A percentile compares a stretch with the other conserved stretches of the same genome.
Evolutionary conservation across 2,113 vertebrate genomes (phyloP).

Genomic region (Calyptomena viridis): DNA sequence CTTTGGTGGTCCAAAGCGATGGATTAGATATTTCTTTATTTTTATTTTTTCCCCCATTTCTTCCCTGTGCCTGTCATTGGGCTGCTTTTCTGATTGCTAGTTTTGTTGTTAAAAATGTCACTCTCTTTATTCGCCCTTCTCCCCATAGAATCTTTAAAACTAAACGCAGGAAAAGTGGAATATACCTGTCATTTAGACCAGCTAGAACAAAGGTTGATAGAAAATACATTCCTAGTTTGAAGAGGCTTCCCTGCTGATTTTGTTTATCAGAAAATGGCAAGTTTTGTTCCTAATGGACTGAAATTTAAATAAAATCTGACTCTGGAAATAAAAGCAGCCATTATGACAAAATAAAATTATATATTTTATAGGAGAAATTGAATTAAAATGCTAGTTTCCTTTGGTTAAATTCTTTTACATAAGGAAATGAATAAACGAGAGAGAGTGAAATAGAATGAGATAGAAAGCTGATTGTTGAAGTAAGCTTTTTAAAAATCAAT

Average conservation of each 20-base stretch:
- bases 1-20: conserved; percentile 80
- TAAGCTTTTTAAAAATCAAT: conserved; percentile 82
- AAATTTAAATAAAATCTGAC: conserved; percentile 95
- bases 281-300: conserved; percentile 92
- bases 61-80: conserved; percentile 77
- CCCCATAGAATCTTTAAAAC: conserved; percentile 81
- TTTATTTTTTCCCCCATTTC: conserved; percentile 57
- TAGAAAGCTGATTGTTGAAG: conserved; percentile 77
- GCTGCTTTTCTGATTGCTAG: conserved; percentile 81
- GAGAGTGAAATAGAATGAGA: conserved; percentile 66
- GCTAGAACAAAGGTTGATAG: conserved; percentile 86
- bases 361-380: conserved; percentile 83
- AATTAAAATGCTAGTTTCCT: conserved; percentile 85
- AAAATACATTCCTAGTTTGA: conserved; percentile 84
- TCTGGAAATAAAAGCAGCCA: conserved; percentile 88
- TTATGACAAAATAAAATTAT: conserved; percentile 89
- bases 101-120: conserved; percentile 86
- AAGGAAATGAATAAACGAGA: conserved; percentile 81
- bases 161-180: conserved; percentile 81
- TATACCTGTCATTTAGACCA: conserved; percentile 93
- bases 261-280: conserved; percentile 94
- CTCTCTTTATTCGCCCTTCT: conserved; percentile 66
- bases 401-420: conserved; percentile 84
- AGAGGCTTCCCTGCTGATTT: conserved; percentile 92
- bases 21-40: conserved; percentile 76